Evolutionary conservation across 2,113 vertebrate genomes (phyloP), one percentile per base, ranked within the genome.

Genomic region (human): DNA sequence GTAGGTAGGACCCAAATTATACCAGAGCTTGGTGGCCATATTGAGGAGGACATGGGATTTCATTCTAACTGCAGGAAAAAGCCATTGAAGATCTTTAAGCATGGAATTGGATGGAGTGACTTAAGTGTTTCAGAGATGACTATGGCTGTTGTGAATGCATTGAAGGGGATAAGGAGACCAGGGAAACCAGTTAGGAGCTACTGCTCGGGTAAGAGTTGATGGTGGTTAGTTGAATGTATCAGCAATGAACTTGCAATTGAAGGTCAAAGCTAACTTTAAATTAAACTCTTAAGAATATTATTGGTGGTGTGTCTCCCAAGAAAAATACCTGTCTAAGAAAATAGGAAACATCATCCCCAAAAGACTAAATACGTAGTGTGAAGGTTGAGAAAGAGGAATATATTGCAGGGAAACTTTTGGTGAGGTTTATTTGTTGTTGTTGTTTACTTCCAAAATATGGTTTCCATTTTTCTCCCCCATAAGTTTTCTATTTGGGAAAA

Each of bases 401-500:
- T 61, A 78, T 40, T 94, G 22, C 22, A 91, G 27, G 43, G 35
- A 94, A 70, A n/a, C 32, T 70, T 84, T 52, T 80, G 73, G 45
- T 90, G 40, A 93, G 2, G 6, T 61, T 45, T 81, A 10, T 35
- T 92, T 78, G 8, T 70, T 91, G 4, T 75, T 93, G n/a, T 50
- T 68, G 9, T 43, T 93, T 79, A 40, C 45, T 93, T 73, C 52
- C 85, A 30, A 88, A 93, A 93, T 23, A 20, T 48, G 40, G 35
- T 81, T 82, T 89, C 25, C 13, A 82, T 2, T 81, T 96, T 95
- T 93, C 68, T 90, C 18, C 30, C 17, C 50, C 25, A 61, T 10
- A 80, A 40, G 25, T 87, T 92, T 93, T 81, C 25, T 43, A 17
- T 95, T 94, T 86, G 38, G 59, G 52, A 85, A 93, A 92, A 90